These are phyloP conservation scores for Cotesia typhae DNA, from an alignment of 1,140 invertebrate species.

Conservation along the genomic window DNA sequence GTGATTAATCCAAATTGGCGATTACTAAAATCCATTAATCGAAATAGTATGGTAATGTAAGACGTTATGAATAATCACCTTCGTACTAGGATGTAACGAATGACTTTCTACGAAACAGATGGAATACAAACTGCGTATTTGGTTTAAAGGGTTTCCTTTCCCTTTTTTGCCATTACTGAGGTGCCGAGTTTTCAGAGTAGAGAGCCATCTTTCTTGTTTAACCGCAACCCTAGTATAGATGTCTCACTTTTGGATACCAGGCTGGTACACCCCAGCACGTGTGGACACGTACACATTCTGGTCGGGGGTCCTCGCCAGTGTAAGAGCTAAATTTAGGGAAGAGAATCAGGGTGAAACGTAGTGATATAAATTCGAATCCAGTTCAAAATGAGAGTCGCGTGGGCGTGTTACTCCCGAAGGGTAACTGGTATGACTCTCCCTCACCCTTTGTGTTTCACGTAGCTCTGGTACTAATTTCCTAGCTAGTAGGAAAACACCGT, in stretches of 20 bases:
- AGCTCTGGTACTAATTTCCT: too few species aligned
- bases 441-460: not conserved
- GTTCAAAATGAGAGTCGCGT: conserved; percentile 23
- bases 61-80: too few species aligned
- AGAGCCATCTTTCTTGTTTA: not conserved
- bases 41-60: too few species aligned
- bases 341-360: not conserved
- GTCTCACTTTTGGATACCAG: not conserved
- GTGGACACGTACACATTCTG: conserved; percentile 47
- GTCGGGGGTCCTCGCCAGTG: not conserved
- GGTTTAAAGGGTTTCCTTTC: conserved; percentile 13
- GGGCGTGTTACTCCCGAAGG: conserved; percentile 10
- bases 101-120: conserved; percentile 48
- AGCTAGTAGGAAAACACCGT: too few species aligned
- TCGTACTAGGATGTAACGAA: conserved; percentile 44
- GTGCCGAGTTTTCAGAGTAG: too few species aligned
- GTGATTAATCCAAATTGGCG: too few species aligned
- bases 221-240: not conserved
- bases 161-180: not conserved
- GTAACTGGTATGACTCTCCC: conserved; percentile 14
- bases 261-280: conserved; percentile 40
- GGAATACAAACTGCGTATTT: conserved; percentile 56
- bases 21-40: too few species aligned
- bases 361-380: conserved; percentile 27
- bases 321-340: too few species aligned